Conservation (phyloP, 2,888 invertebrate species). For the Sialis fuliginosa region DNA sequence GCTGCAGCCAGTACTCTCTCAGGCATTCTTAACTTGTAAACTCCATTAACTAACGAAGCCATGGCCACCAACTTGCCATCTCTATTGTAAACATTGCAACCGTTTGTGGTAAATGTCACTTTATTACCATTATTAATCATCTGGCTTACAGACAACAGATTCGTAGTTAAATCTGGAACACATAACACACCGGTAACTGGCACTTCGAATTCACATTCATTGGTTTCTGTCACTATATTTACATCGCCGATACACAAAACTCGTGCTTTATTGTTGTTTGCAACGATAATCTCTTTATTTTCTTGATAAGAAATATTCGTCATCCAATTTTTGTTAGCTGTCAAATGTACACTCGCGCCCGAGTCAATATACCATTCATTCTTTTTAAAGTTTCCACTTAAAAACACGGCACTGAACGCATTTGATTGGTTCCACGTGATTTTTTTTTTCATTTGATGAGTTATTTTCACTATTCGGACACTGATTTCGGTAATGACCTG, state of each 20-base stretch:
- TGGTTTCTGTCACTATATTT: constrained; percentile 8
- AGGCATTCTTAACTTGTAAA: constrained; percentile 9
- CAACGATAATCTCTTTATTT: constrained; percentile 10
- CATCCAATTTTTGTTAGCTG: not conserved
- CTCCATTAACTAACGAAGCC: constrained; percentile 7
- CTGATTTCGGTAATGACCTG: constrained; percentile 3
- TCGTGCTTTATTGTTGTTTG: constrained; percentile 9
- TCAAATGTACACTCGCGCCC: constrained; percentile 5
- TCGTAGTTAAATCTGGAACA: constrained; percentile 12
- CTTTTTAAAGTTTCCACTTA: not conserved
- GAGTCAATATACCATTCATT: constrained; percentile 1
- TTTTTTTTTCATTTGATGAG: no score
- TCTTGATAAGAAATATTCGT: not conserved
- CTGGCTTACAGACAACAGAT: constrained; percentile 13
- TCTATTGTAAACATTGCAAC: not conserved
- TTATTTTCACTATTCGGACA: constrained; percentile 1
- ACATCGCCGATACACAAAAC: constrained; percentile 11
- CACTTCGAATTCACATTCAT: constrained; percentile 7
- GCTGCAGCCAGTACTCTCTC: not conserved
- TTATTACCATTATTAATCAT: constrained; percentile 12
- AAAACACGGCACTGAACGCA: constrained; percentile 3
- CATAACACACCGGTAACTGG: constrained; percentile 9
- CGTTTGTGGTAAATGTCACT: no score
- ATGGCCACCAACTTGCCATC: not conserved
- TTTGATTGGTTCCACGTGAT: not conserved